phyloP scores from a whole-genome alignment of 2,888 invertebrate genomes.

The Chymomyza amoena region DNA sequence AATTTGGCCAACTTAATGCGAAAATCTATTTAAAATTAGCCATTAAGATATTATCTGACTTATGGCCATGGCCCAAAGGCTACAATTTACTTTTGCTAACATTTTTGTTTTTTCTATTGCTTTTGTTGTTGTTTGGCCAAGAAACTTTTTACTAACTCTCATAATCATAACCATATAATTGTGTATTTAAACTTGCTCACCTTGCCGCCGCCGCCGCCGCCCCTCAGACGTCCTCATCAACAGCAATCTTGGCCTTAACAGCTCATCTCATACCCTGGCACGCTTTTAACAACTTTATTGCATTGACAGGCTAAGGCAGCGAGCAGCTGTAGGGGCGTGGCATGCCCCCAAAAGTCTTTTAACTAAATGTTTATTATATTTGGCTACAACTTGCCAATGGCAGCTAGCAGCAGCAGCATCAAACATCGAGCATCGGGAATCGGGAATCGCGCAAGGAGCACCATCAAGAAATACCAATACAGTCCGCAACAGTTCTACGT shows the following conservation, averaged over 20 bases:
- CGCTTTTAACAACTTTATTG: conserved; percentile 33
- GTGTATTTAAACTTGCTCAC: conserved; percentile 58
- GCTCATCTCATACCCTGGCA: neutral
- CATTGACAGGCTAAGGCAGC: conserved; percentile 29
- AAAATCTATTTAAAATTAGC: conserved; percentile 7
- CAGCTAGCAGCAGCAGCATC: neutral
- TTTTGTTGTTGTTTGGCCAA: conserved; percentile 10
- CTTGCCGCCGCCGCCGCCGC: neutral
- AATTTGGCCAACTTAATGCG: neutral
- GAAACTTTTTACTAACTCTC: conserved; percentile 61
- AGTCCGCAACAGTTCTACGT: neutral
- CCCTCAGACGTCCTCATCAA: neutral
- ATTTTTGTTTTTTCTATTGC: conserved; percentile 21
- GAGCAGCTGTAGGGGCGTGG: neutral
- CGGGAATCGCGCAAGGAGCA: neutral
- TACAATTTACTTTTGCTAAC: conserved; percentile 8
- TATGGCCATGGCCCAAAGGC: conserved; percentile 21
- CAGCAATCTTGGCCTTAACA: neutral
- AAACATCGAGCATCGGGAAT: neutral
- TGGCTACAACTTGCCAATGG: neutral
- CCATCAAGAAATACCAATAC: neutral
- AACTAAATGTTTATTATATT: conserved; percentile 60
- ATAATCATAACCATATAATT: conserved; percentile 68
- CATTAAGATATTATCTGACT: conserved; percentile 25
- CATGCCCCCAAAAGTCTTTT: conserved; percentile 24